A percentile compares a stretch with the other conserved stretches of the same genome.
phyloP scores from a whole-genome alignment of 1,140 invertebrate genomes.

The Heliconius congener region DNA sequence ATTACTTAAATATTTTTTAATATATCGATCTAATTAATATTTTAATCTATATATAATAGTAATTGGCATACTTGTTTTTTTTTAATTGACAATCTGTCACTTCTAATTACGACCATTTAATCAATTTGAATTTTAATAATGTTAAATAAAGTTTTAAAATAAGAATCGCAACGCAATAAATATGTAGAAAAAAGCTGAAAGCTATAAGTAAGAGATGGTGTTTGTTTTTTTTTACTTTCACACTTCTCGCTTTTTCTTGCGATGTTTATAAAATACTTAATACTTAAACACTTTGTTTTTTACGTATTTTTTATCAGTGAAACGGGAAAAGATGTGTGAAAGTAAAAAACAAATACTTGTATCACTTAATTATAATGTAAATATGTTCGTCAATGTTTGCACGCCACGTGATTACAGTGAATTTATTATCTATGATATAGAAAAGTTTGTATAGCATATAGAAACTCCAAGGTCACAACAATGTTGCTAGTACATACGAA shows the following conservation, averaged over 20 bases:
- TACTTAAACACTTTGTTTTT: too few relatives aligned
- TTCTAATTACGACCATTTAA: neutral
- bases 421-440: conserved; percentile 9
- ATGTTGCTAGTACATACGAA: conserved; percentile 4
- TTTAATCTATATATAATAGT: too few relatives aligned
- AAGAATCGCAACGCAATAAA: conserved; percentile 7
- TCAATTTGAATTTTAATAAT: conserved; percentile 3
- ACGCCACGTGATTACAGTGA: conserved; percentile 17
- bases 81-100: too few relatives aligned
- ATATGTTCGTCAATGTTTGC: conserved; percentile 19
- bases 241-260: too few relatives aligned
- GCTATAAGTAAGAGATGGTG: neutral
- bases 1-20: too few relatives aligned
- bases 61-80: too few relatives aligned
- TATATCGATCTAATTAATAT: too few relatives aligned
- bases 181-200: conserved; percentile 1
- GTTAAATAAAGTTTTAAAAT: neutral
- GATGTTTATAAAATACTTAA: too few relatives aligned
- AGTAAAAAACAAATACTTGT: neutral
- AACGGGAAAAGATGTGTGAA: too few relatives aligned
- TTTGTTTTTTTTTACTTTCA: neutral
- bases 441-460: neutral
- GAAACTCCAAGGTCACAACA: conserved; percentile 5
- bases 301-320: too few relatives aligned
- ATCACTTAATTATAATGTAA: conserved; percentile 2